Conservation (phyloP, 2,797 vertebrate species). For the Phoxinus dragarum region DNA sequence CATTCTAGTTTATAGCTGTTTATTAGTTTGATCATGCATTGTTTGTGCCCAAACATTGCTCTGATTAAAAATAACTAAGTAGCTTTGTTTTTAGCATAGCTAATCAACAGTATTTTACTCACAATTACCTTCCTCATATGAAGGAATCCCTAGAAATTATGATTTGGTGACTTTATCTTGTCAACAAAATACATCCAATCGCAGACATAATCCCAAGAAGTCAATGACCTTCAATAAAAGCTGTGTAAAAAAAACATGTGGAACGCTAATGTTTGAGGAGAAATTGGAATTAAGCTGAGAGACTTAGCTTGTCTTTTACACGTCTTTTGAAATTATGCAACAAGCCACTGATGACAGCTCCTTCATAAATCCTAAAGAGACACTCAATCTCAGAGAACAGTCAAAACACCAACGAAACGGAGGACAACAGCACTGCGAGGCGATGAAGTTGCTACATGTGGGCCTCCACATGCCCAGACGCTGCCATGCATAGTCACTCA, state of each 20-base stretch:
- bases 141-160: neutral
- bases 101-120: neutral
- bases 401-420: conserved; percentile 33
- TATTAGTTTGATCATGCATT: neutral
- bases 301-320: conserved; percentile 40
- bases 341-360: conserved; percentile 40
- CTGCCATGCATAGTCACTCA: conserved; percentile 17
- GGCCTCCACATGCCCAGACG: conserved; percentile 20
- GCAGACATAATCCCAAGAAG: neutral
- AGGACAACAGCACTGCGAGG: conserved; percentile 16
- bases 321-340: conserved; percentile 52
- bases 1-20: neutral
- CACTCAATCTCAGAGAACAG: conserved; percentile 36
- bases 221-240: neutral
- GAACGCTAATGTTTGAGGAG: neutral
- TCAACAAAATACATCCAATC: neutral
- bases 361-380: conserved; percentile 40
- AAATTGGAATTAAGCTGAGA: conserved; percentile 8
- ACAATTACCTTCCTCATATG: neutral
- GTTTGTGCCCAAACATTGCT: neutral
- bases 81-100: neutral
- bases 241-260: neutral
- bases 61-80: neutral
- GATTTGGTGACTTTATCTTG: neutral
- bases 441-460: conserved; percentile 19